Conservation (phyloP, 2,113 vertebrate genomes). For the Pardalotus punctatus region DNA sequence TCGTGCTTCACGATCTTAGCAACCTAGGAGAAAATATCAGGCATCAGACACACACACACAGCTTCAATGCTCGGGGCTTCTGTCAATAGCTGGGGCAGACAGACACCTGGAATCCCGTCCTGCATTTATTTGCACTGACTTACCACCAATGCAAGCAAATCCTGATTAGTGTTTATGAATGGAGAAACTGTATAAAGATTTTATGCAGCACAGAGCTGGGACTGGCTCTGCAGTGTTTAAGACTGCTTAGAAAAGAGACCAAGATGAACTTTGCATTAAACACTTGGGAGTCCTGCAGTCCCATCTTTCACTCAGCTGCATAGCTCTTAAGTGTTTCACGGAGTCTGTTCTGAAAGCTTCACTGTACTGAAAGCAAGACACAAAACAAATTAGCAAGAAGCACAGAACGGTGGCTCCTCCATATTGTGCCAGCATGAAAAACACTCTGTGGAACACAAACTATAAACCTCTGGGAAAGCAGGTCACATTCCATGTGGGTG, state of each 20-base stretch:
- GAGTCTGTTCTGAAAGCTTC: background rate
- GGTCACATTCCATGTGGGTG: background rate
- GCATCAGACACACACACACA: background rate
- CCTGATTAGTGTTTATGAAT: background rate
- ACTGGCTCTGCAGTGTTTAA: background rate
- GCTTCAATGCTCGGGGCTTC: background rate
- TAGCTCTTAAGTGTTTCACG: background rate
- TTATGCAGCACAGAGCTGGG: background rate
- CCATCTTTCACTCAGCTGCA: background rate
- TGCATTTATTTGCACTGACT: background rate
- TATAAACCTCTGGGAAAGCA: background rate
- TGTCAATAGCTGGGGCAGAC: background rate
- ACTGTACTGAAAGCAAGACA: background rate
- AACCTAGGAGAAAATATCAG: conserved; percentile 73
- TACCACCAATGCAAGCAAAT: background rate
- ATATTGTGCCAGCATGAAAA: background rate
- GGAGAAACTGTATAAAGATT: background rate
- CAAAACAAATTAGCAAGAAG: background rate
- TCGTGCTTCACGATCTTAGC: conserved; percentile 93
- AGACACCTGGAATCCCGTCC: background rate
- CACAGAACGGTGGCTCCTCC: background rate
- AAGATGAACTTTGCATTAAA: background rate
- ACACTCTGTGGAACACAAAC: background rate
- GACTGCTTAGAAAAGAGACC: background rate
- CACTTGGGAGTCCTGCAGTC: background rate